Percentiles rank a stretch among this genome's conserved stretches.
These are phyloP conservation scores for Lichenostomus cassidix DNA, from an alignment of 2,113 vertebrate species.

Conservation along the genomic window DNA sequence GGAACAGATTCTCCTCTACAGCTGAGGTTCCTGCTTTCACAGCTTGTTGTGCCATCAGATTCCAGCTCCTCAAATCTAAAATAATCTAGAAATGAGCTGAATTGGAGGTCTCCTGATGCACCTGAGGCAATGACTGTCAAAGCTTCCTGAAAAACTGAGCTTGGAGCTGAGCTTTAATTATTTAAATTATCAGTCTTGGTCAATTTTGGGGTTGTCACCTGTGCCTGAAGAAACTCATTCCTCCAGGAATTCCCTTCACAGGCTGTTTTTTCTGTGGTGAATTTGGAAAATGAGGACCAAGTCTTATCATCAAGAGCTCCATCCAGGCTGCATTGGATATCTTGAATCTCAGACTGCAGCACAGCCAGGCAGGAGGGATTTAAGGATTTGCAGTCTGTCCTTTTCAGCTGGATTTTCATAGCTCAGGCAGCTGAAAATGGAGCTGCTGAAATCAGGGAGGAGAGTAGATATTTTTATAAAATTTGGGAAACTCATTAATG, in stretches of 20 bases:
- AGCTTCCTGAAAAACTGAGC: neutral
- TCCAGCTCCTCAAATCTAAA: neutral
- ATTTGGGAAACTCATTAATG: neutral
- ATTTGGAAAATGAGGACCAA: neutral
- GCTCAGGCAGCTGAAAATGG: neutral
- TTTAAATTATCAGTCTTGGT: accelerated
- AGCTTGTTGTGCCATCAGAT: neutral
- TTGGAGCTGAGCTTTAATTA: neutral
- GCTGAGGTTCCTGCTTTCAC: neutral
- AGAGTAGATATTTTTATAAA: neutral
- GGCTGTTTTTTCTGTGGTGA: neutral
- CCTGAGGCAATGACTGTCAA: neutral
- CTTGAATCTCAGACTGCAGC: neutral
- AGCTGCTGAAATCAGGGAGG: neutral
- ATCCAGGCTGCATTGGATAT: accelerated
- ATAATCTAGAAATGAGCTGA: neutral
- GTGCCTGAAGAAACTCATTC: neutral
- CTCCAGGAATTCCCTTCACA: neutral
- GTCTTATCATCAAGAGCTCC: neutral
- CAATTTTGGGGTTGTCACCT: neutral
- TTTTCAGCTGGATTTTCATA: neutral
- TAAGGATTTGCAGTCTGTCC: accelerated
- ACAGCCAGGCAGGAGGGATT: neutral
- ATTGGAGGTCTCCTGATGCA: neutral
- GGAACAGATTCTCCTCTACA: neutral